These are phyloP conservation scores for Sebastes oblongus DNA, from an alignment of 2,797 vertebrate genomes.

Conservation along the genomic window DNA sequence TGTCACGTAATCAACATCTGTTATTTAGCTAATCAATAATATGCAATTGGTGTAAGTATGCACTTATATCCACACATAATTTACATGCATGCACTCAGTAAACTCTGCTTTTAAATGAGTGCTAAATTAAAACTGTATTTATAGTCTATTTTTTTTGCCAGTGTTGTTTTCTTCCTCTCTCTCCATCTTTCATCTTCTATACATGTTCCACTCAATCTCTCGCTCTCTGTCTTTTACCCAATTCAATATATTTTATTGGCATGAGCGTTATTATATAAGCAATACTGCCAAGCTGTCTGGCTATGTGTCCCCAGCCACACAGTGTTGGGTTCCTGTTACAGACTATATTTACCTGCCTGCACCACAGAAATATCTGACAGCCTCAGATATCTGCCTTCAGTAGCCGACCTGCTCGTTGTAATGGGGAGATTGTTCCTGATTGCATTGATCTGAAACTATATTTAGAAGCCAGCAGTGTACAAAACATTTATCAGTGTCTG, in stretches of 20 bases:
- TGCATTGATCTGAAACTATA: conserved; percentile 74
- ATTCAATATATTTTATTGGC: conserved; percentile 44
- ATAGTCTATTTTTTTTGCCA: background rate
- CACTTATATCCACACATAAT: background rate
- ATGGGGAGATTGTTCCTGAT: conserved; percentile 61
- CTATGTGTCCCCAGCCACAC: conserved; percentile 15
- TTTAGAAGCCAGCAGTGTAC: conserved; percentile 58
- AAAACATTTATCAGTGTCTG: conserved; percentile 62
- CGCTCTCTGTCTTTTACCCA: background rate
- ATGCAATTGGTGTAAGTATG: background rate
- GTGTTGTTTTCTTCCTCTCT: background rate
- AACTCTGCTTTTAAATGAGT: background rate
- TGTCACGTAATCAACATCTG: background rate
- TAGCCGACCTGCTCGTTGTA: conserved; percentile 37
- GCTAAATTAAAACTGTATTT: background rate
- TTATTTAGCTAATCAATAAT: background rate
- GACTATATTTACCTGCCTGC: conserved; percentile 62
- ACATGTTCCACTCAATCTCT: background rate
- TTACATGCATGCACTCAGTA: background rate
- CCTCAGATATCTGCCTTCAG: conserved; percentile 52
- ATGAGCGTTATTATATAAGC: conserved; percentile 25
- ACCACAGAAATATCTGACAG: conserved; percentile 50
- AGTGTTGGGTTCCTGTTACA: conserved; percentile 37
- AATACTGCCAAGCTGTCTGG: conserved; percentile 30
- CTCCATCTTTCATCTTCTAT: background rate